A percentile compares a stretch with the other conserved stretches of the same genome.
Evolutionary conservation across 2,113 vertebrate genomes (phyloP).

Genomic region (Varanus salvator): DNA sequence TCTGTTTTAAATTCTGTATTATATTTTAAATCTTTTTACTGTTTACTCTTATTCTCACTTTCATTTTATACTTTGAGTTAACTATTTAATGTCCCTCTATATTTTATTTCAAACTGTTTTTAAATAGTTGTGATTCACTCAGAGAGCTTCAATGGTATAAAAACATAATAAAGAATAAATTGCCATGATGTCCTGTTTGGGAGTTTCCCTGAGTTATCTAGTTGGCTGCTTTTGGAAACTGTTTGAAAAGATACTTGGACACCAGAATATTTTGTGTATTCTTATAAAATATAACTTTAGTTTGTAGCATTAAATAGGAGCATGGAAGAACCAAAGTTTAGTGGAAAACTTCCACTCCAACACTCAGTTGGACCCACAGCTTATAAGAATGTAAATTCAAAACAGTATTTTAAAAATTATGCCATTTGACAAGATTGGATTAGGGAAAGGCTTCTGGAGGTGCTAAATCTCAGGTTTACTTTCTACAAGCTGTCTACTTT

Average conservation of each 20-base stretch:
- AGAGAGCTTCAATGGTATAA: too few species aligned
- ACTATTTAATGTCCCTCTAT: too few species aligned
- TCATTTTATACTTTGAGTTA: too few species aligned
- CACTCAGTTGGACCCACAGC: not conserved
- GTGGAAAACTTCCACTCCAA: not conserved
- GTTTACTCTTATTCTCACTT: too few species aligned
- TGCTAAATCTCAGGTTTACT: constrained; percentile 21
- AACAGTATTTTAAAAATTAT: not conserved
- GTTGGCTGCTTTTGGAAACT: not conserved
- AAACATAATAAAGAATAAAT: too few species aligned
- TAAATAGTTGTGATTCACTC: too few species aligned
- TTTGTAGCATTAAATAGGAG: not conserved
- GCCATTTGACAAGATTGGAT: not conserved
- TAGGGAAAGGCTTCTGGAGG: not conserved
- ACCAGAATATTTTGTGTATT: not conserved
- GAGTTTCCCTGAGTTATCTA: not conserved
- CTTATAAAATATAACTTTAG: not conserved
- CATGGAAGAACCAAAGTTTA: not conserved
- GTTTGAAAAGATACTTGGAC: not conserved
- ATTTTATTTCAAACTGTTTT: too few species aligned
- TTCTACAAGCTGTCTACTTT: not conserved
- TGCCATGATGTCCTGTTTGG: not conserved
- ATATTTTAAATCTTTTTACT: too few species aligned
- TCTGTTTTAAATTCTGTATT: too few species aligned
- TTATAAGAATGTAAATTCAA: not conserved